Conservation (phyloP, 2,797 vertebrate species). For the Hemibagrus guttatus region DNA sequence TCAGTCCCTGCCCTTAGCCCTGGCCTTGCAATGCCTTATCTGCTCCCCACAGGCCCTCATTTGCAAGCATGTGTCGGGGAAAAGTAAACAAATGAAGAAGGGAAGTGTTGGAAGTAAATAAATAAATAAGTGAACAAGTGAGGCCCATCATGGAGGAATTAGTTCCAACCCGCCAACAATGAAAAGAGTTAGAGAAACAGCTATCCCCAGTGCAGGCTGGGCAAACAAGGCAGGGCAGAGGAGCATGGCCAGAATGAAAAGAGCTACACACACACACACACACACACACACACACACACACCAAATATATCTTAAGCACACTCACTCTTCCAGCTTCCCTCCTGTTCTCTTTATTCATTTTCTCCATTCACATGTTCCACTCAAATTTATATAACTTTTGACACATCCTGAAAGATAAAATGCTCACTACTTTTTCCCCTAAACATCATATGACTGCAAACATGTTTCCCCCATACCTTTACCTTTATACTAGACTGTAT, state of each 20-base stretch:
- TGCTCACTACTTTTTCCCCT: slow-evolving; percentile 42
- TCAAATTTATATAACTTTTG: slow-evolving; percentile 56
- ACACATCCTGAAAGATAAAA: slow-evolving; percentile 57
- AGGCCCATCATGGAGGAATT: slow-evolving; percentile 62
- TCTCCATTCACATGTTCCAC: slow-evolving; percentile 42
- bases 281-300: slow-evolving; percentile 24
- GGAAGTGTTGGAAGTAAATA: slow-evolving; percentile 59
- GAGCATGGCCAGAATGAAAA: slow-evolving; percentile 56
- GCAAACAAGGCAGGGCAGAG: slow-evolving; percentile 57
- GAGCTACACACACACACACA: slow-evolving; percentile 41
- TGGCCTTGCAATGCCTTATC: slow-evolving; percentile 61
- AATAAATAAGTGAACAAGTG: slow-evolving; percentile 54
- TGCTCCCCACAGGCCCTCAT: slow-evolving; percentile 66
- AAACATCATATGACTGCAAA: slow-evolving; percentile 53
- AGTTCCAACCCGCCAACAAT: slow-evolving; percentile 68
- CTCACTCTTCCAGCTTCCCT: slow-evolving; percentile 40
- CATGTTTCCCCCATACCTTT: slow-evolving; percentile 56
- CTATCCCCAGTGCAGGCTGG: slow-evolving; percentile 47
- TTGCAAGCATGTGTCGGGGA: slow-evolving; percentile 61
- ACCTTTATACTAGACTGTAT: slow-evolving; percentile 62
- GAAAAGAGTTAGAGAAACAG: slow-evolving; percentile 65
- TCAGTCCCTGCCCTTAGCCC: slow-evolving; percentile 42
- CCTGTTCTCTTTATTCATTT: slow-evolving; percentile 7
- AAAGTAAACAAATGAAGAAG: slow-evolving; percentile 66
- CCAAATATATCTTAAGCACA: slow-evolving; percentile 9